Evolutionary conservation across 2,797 vertebrate species (phyloP).

Genomic region (Leuciscus waleckii): DNA sequence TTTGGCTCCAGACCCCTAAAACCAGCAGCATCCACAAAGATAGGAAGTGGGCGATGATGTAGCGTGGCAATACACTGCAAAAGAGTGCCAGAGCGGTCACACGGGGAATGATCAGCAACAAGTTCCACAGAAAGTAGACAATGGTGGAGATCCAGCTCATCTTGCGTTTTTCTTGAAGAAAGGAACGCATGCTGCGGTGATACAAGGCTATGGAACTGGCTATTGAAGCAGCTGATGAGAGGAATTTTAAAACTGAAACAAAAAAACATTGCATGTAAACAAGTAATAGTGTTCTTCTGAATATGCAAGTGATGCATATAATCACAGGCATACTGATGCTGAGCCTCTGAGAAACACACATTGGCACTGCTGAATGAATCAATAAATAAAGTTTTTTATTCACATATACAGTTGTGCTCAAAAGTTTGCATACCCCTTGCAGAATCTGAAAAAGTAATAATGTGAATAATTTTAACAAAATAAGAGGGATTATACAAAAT

Average conservation of each 20-base stretch:
- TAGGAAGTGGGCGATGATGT: slow-evolving; percentile 80
- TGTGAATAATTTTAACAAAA: too few relatives aligned
- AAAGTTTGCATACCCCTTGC: too few relatives aligned
- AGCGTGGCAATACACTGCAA: slow-evolving; percentile 76
- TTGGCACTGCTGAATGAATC: neutral
- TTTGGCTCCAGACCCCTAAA: slow-evolving; percentile 76
- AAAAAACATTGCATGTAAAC: neutral
- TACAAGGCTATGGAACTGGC: slow-evolving; percentile 83
- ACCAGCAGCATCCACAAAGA: slow-evolving; percentile 82
- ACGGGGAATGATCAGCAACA: slow-evolving; percentile 81
- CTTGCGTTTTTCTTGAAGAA: slow-evolving; percentile 72
- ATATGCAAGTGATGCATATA: neutral
- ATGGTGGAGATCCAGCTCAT: slow-evolving; percentile 69
- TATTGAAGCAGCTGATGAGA: slow-evolving; percentile 75
- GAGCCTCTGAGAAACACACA: neutral
- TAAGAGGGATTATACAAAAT: too few relatives aligned
- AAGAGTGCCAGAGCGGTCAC: slow-evolving; percentile 82
- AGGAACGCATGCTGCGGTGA: slow-evolving; percentile 84
- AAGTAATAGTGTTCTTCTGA: neutral
- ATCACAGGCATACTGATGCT: neutral
- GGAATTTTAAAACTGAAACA: slow-evolving; percentile 79
- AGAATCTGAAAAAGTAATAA: too few relatives aligned
- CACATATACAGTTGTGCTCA: too few relatives aligned
- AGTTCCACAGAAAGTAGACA: slow-evolving; percentile 87
- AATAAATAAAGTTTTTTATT: too few relatives aligned